Percentiles rank a stretch among this genome's conserved stretches.
phyloP scores from a whole-genome alignment of 2,113 vertebrate species.

The Benitochromis conjunctus region DNA sequence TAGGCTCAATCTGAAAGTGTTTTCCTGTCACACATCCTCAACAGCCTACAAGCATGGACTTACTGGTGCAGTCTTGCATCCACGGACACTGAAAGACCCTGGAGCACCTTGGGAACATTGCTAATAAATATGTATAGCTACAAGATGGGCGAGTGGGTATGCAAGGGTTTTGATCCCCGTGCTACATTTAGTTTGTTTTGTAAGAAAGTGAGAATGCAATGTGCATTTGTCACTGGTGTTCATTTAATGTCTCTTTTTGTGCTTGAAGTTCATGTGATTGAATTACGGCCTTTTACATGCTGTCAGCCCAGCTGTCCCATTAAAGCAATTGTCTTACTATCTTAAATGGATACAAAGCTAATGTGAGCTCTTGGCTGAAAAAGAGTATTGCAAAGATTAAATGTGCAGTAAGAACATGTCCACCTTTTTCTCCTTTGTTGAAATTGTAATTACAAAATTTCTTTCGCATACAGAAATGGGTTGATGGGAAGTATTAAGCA shows the following conservation, averaged over 20 bases:
- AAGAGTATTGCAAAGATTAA: neutral
- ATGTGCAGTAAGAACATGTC: neutral
- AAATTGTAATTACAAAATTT: neutral
- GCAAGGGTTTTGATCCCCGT: constrained; percentile 19
- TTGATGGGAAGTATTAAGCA: neutral
- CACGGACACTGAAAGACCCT: constrained; percentile 10
- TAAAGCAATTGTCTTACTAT: constrained; percentile 72
- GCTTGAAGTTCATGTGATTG: constrained; percentile 62
- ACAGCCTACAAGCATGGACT: constrained; percentile 47
- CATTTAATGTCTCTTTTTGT: constrained; percentile 55
- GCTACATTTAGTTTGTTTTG: constrained; percentile 33
- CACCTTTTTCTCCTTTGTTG: neutral
- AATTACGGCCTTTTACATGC: constrained; percentile 69
- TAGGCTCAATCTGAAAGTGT: constrained; percentile 37
- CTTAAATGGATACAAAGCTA: neutral
- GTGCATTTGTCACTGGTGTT: constrained; percentile 41
- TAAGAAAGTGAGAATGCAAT: constrained; percentile 33
- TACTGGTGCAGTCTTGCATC: constrained; percentile 41
- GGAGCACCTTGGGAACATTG: constrained; percentile 28
- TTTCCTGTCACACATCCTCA: constrained; percentile 9
- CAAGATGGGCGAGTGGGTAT: constrained; percentile 1
- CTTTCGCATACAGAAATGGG: neutral
- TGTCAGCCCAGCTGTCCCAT: constrained; percentile 69
- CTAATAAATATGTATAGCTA: constrained; percentile 27
- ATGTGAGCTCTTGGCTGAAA: neutral